Base-by-base conservation (phyloP, 1,140 invertebrate species). In the Ericerus pela region DNA sequence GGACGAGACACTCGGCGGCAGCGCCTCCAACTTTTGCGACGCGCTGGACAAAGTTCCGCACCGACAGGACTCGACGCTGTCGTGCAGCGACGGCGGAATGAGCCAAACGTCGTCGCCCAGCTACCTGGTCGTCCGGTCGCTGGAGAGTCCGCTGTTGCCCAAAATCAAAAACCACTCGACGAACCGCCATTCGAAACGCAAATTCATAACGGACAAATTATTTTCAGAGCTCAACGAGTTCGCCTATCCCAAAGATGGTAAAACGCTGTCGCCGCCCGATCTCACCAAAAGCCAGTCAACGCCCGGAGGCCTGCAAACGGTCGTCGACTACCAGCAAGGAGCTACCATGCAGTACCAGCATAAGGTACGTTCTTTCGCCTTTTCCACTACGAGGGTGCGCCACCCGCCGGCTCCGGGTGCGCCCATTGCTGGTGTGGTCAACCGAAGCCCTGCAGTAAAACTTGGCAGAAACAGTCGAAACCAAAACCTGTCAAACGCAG, bases 201-300 rank as follows among this genome's bases (percentile, higher is more conserved):
- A 47, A 47, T 47, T 47, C 18, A 47, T 47, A 10, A 47, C 41
- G 3, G 41, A 47, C 26, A 47, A 24, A 16, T 14, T 47, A 4
- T 47, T 47, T 24, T 47, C 41, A 18, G 41, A 47, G 22, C 22
- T 47, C 16, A 47, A 47, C 20, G 41, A 47, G 26, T 47, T 47
- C 41, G 41, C 41, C 26, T 24, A 24, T 3, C 41, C 41, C 12
- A 47, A 47, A 47, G 41, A 47, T 24, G 26, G 26, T 38, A 38
- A 47, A 47, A 47, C 4, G 10, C 14, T 47, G 26, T 47, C 41
- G 11, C 41, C 41, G 3, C 41, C 41, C 11, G 41, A 47, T 47
- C 41, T 47, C 41, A 47, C 41, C 16, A 47, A 47, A 47, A 47
- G 41, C 20, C 41, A 47, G 16, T 47, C 41, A 24, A 47, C 41